phyloP scores from a whole-genome alignment of 2,888 invertebrate genomes.

The Polylopha cassiicola region DNA sequence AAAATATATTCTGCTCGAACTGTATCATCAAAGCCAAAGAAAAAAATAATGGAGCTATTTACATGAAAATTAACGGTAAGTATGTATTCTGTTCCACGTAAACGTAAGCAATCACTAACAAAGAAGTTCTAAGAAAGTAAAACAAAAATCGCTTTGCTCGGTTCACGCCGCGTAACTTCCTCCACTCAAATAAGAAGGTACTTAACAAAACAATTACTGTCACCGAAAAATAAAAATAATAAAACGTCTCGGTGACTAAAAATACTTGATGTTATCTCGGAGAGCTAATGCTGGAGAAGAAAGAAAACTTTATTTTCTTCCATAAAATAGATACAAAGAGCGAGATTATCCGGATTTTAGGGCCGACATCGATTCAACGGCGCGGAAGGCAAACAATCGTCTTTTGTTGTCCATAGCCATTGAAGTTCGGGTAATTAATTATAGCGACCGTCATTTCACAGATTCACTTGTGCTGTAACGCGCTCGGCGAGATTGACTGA shows the following conservation, averaged over 20 bases:
- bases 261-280: constrained; percentile 36
- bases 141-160: no score
- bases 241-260: constrained; percentile 26
- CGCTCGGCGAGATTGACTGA: constrained; percentile 43
- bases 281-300: constrained; percentile 52
- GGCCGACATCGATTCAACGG: constrained; percentile 64
- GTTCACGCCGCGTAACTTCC: no score
- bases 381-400: constrained; percentile 68
- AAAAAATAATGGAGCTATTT: no score
- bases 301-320: constrained; percentile 67
- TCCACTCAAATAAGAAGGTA: no score
- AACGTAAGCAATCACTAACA: no score
- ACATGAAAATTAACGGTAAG: no score
- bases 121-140: no score
- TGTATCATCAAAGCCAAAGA: no score
- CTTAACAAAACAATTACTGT: no score
- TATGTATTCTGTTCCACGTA: no score
- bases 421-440: constrained; percentile 71
- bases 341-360: constrained; percentile 68
- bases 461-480: constrained; percentile 56
- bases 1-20: no score
- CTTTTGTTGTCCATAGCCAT: constrained; percentile 66
- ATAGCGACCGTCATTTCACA: constrained; percentile 60
- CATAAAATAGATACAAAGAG: constrained; percentile 65
- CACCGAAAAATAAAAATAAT: no score